phyloP scores from a whole-genome alignment of 2,888 invertebrate species.

The Hedychridium roseum region DNA sequence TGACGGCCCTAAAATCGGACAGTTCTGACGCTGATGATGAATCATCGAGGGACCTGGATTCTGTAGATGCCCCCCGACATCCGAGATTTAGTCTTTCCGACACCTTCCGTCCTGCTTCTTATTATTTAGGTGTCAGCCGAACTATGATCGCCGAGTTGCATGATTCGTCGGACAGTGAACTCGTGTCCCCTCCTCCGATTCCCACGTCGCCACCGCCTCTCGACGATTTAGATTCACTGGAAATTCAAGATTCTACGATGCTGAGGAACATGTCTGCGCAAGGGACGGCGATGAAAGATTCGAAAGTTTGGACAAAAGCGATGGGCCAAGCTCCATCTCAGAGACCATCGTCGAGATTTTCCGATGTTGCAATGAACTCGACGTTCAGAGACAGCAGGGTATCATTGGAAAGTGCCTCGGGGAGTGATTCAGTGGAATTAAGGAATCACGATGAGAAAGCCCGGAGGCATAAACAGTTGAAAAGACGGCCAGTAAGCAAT shows the following conservation, averaged over 20 bases:
- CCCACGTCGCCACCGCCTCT: conserved; percentile 79
- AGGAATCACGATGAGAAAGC: conserved; percentile 66
- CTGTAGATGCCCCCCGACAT: conserved; percentile 73
- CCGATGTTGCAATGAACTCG: conserved; percentile 48
- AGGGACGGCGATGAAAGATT: conserved; percentile 59
- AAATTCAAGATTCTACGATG: conserved; percentile 56
- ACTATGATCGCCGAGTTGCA: conserved; percentile 71
- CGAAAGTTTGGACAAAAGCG: conserved; percentile 50
- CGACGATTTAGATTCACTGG: conserved; percentile 74
- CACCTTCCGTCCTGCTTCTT: conserved; percentile 87
- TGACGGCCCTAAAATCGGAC: conserved; percentile 70
- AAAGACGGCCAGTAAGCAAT: conserved; percentile 78
- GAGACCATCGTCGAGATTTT: conserved; percentile 49
- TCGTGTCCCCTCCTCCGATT: conserved; percentile 80
- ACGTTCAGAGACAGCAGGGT: conserved; percentile 51
- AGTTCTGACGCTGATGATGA: conserved; percentile 87
- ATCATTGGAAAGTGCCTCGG: conserved; percentile 53
- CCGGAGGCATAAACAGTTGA: conserved; percentile 70
- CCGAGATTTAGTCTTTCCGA: conserved; percentile 86
- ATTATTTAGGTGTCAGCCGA: conserved; percentile 79
- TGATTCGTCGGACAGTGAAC: conserved; percentile 83
- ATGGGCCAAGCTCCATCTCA: conserved; percentile 44
- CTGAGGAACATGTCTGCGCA: conserved; percentile 56
- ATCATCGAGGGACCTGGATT: conserved; percentile 78
- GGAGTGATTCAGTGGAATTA: conserved; percentile 68